These are phyloP conservation scores for Thumatha senex DNA, from an alignment of 2,888 invertebrate genomes.

Conservation along the genomic window DNA sequence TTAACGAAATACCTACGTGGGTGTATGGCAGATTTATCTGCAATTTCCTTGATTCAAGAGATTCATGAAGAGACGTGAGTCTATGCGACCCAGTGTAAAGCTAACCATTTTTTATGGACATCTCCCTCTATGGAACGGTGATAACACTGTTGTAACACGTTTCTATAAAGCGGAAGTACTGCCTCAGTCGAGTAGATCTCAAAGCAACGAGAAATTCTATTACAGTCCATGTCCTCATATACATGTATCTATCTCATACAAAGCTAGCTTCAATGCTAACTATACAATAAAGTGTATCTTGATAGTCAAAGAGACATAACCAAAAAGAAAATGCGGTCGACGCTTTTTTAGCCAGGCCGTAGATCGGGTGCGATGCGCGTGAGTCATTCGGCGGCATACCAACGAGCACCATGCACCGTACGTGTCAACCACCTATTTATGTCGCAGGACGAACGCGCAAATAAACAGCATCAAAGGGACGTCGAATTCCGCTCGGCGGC, in stretches of 20 bases:
- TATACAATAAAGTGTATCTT: constrained; percentile 38
- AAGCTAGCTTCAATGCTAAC: neutral
- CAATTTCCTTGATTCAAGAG: too few species aligned
- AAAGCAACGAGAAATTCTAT: neutral
- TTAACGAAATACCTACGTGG: too few species aligned
- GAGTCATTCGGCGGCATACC: constrained; percentile 71
- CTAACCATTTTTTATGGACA: too few species aligned
- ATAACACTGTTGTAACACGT: too few species aligned
- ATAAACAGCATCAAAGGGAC: constrained; percentile 82
- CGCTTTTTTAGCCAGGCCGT: constrained; percentile 61
- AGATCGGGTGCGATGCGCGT: constrained; percentile 59
- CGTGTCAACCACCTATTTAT: constrained; percentile 82
- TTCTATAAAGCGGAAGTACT: too few species aligned
- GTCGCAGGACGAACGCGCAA: constrained; percentile 79
- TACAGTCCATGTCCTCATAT: neutral
- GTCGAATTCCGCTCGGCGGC: constrained; percentile 68
- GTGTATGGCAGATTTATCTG: too few species aligned
- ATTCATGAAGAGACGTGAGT: too few species aligned
- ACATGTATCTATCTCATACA: neutral
- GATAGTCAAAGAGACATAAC: constrained; percentile 44
- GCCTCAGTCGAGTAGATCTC: neutral
- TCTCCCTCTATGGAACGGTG: too few species aligned
- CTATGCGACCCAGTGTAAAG: too few species aligned
- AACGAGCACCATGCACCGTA: constrained; percentile 69
- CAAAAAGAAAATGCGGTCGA: constrained; percentile 54